Base-by-base conservation (phyloP, 2,113 vertebrate genomes). In the Erinaceus europaeus region DNA sequence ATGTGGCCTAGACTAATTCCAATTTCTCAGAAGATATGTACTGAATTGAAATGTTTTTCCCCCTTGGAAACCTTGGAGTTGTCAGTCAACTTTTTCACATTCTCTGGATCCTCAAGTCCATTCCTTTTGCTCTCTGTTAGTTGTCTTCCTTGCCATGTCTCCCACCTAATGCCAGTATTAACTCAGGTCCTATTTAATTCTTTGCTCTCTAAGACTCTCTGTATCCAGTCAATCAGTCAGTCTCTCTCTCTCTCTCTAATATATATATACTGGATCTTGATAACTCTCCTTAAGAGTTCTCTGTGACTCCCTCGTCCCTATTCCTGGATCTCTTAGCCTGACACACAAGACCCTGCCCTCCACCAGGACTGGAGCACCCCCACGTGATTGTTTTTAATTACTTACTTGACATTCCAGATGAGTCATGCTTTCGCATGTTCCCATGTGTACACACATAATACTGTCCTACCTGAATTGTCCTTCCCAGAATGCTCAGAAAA, bases 401-500 rank as follows among this genome's bases (percentile, higher is more conserved):
- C 55, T 84, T 79, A 53, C 6, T n/a, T 34, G 34, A 44, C 57
- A 90, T 80, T 82, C 25, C 21, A 42, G 48, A 57, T 29, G n/a
- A 82, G 25, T 65, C 38, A 44, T 20, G 36, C 29, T 72, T 79
- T 72, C 76, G 88, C 89, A 72, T 36, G 50, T 5, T 34, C 62
- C 29, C 1, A 0, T 75, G 86, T 75, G 74, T 81, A 48, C 7
- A 62, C 42, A 25, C 20, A 62, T 0, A 6, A 73, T 46, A 3
- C 40, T 78, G 38, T 65, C 32, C 36, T 38, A 29, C 13, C 21
- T 0, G 2, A 34, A 78, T 72, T 76, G 32, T 21, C 52, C 50
- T 73, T 76, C 34, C 72, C 57, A 48, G 67, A 78, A 38, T 52
- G 59, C 62, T 42, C 50, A 76, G 90, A 75, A 91, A 94, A 74